Base-by-base conservation (phyloP, 2,797 vertebrate species). In the Acropternis orthonyx region DNA sequence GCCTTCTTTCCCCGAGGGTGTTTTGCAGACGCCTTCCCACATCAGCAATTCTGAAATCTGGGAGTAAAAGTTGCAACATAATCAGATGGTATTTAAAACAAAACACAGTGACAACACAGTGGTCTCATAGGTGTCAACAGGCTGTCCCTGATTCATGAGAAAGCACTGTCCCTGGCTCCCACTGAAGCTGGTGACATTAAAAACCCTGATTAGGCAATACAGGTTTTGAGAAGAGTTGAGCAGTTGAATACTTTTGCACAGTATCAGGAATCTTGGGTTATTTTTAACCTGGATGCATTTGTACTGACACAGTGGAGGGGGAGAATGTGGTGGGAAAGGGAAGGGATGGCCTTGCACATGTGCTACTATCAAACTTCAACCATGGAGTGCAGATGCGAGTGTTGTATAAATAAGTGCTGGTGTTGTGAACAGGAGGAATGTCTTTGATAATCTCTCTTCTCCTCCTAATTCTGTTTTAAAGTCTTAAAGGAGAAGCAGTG, bases 311-410 rank as follows among this genome's bases (percentile, higher is more conserved):
- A 3, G 28, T 14, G 39, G 51, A 49, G 32, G 17, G 69, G 41
- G n/a, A 52, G 41, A 79, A 58, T 9, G 6, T 1, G 0, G 14
- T 39, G 85, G 85, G 76, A 51, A 75, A 80, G 41, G 49, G 21
- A 41, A 77, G 58, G 82, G 37, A 34, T 2, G 0, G 27, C 63
- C 59, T 49, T 73, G 63, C 51, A 58, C 75, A 66, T 2, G 80
- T 2, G 10, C 2, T 46, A 36, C 55, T 88, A 81, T 68, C 65
- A 32, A 76, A 49, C 68, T 41, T 26, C 8, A 36, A 1, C 26
- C 2, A 0, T 43, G 71, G 14, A 0, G 1, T 37, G 66, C 65
- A 24, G 59, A 23, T 37, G 26, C 10, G 22, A 55, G 37, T 4
- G 34, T 32, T 36, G 41, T 6, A n/a, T n/a, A 82, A 71, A 74